phyloP scores from a whole-genome alignment of 2,113 vertebrate species.

The Gymnocephalus cernua region DNA sequence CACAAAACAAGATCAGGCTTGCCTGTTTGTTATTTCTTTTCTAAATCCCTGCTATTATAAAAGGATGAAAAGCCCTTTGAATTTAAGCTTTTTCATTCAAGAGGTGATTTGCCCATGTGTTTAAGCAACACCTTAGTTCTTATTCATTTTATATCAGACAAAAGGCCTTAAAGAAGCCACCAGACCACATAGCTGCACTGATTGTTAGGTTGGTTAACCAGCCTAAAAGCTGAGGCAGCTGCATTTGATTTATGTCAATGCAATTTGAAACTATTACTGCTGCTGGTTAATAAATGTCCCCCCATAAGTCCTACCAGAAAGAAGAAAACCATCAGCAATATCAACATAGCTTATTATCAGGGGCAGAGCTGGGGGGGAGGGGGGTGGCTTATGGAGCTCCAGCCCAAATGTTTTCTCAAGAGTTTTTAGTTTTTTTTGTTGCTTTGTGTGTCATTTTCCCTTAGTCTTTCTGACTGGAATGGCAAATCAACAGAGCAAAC shows the following conservation, averaged over 20 bases:
- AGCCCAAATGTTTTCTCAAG: too few species aligned
- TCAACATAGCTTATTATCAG: too few species aligned
- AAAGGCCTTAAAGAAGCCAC: background rate
- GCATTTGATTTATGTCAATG: constrained; percentile 14
- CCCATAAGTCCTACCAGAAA: too few species aligned
- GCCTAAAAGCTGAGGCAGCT: background rate
- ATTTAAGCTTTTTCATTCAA: constrained; percentile 6
- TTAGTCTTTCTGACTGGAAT: too few species aligned
- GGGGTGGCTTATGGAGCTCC: too few species aligned
- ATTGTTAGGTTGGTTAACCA: constrained; percentile 33
- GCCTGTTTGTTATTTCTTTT: background rate
- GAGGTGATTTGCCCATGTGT: constrained; percentile 17
- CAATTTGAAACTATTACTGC: constrained; percentile 1
- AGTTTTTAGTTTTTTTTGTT: too few species aligned
- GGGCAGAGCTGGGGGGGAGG: too few species aligned
- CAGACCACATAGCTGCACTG: constrained; percentile 1
- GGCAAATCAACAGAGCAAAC: too few species aligned
- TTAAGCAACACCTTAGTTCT: constrained; percentile 14
- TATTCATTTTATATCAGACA: constrained; percentile 13
- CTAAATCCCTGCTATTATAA: background rate
- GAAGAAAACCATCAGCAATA: too few species aligned
- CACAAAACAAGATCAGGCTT: constrained; percentile 35
- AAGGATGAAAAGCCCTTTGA: constrained; percentile 9
- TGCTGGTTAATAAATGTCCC: background rate
- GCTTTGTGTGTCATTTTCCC: too few species aligned